phyloP scores from a whole-genome alignment of 2,888 invertebrate genomes.

The Macrosoma leucophasiata region DNA sequence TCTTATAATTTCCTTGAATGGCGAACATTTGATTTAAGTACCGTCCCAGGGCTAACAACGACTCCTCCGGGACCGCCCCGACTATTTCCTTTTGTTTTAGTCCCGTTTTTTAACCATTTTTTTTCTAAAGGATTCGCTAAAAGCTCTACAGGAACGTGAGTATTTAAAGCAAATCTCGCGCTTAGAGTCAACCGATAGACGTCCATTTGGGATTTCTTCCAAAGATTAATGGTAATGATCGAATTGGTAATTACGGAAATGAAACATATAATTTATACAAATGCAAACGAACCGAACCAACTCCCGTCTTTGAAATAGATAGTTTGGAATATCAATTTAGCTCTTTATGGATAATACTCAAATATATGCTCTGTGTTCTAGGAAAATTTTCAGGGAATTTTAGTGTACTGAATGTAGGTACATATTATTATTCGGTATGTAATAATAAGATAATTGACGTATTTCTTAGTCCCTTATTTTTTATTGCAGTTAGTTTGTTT shows the following conservation, averaged over 20 bases:
- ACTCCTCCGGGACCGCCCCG: constrained; percentile 63
- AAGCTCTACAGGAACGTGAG: constrained; percentile 45
- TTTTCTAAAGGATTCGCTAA: constrained; percentile 59
- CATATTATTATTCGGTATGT: too few species aligned
- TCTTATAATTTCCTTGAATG: constrained; percentile 72
- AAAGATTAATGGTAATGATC: constrained; percentile 58
- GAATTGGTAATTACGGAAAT: constrained; percentile 58
- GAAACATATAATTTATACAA: constrained; percentile 61
- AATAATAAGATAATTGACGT: too few species aligned
- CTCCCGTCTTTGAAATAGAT: constrained; percentile 41
- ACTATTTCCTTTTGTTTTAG: constrained; percentile 71
- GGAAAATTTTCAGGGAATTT: too few species aligned
- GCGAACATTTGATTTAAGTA: constrained; percentile 73
- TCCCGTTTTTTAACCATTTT: constrained; percentile 63
- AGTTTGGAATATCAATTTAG: constrained; percentile 38
- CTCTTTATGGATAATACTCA: constrained; percentile 14
- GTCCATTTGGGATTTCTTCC: constrained; percentile 46
- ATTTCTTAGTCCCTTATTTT: too few species aligned
- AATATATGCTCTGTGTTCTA: too few species aligned
- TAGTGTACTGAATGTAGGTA: too few species aligned
- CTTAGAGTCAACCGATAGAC: constrained; percentile 60
- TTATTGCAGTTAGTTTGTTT: too few species aligned
- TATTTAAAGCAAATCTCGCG: constrained; percentile 56
- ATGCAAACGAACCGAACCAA: constrained; percentile 40
- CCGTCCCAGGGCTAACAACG: constrained; percentile 66